phyloP scores from a whole-genome alignment of 2,113 vertebrate genomes.

The Polyodon spathula region DNA sequence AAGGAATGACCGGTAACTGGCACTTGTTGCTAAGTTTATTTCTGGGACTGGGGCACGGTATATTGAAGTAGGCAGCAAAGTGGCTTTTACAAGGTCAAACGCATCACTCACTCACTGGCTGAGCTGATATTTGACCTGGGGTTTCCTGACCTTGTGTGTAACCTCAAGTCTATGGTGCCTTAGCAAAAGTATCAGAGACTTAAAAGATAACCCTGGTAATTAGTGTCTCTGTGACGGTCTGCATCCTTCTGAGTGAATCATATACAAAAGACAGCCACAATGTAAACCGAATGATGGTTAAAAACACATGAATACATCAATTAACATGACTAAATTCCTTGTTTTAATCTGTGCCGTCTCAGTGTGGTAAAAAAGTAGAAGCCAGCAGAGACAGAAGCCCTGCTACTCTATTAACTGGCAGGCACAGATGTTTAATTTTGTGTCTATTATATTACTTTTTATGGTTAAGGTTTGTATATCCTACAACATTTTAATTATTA shows the following conservation, averaged over 20 bases:
- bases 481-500: no score
- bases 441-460: conserved; percentile 5
- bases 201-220: neutral
- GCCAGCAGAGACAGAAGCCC: conserved; percentile 1
- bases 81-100: no score
- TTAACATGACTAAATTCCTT: neutral
- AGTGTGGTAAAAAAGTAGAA: neutral
- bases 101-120: no score
- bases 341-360: neutral
- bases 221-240: neutral
- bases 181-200: neutral
- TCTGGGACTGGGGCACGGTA: no score
- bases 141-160: neutral
- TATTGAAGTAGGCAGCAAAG: no score
- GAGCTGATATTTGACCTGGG: neutral
- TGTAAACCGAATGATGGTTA: no score
- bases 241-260: no score
- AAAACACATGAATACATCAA: neutral
- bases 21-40: no score
- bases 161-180: neutral
- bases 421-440: conserved; percentile 23
- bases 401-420: conserved; percentile 14
- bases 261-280: no score
- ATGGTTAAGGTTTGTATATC: neutral
- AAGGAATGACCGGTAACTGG: no score